Percentiles rank a stretch among this genome's conserved stretches.
These are phyloP conservation scores for Nysson spinosus DNA, from an alignment of 2,888 invertebrate genomes.

Conservation along the genomic window DNA sequence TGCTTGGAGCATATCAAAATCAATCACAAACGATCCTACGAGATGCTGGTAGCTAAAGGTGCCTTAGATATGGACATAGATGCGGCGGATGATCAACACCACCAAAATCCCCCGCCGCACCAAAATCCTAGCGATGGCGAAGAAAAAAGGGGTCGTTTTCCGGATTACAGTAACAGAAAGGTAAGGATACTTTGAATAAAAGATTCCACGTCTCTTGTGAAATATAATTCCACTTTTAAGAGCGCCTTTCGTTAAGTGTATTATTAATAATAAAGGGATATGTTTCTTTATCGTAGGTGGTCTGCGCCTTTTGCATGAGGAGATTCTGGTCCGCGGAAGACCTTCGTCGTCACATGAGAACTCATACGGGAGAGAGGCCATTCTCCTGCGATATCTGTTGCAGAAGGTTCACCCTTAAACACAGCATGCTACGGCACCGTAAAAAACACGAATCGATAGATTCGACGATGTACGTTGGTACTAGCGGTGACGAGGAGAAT, in stretches of 20 bases:
- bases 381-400: slow-evolving; percentile 94
- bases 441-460: slow-evolving; percentile 89
- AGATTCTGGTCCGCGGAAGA: slow-evolving; percentile 98
- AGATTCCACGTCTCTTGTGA: no score
- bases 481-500: slow-evolving; percentile 79
- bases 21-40: slow-evolving; percentile 87
- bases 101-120: slow-evolving; percentile 78
- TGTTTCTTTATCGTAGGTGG: no score
- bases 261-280: no score
- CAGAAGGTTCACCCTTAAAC: slow-evolving; percentile 93
- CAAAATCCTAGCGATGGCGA: slow-evolving; percentile 83
- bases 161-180: slow-evolving; percentile 92
- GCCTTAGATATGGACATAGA: slow-evolving; percentile 83
- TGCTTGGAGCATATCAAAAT: slow-evolving; percentile 90
- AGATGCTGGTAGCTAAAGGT: slow-evolving; percentile 89
- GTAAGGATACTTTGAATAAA: no score
- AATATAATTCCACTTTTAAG: no score
- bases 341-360: slow-evolving; percentile 94
- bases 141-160: slow-evolving; percentile 87
- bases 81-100: slow-evolving; percentile 74
- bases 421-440: slow-evolving; percentile 95
- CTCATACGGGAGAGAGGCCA: slow-evolving; percentile 94
- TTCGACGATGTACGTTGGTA: slow-evolving; percentile 79
- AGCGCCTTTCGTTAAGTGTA: no score
- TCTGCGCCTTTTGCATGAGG: slow-evolving; percentile 94